Conservation (phyloP, 2,888 invertebrate species). For the Selenia dentaria region DNA sequence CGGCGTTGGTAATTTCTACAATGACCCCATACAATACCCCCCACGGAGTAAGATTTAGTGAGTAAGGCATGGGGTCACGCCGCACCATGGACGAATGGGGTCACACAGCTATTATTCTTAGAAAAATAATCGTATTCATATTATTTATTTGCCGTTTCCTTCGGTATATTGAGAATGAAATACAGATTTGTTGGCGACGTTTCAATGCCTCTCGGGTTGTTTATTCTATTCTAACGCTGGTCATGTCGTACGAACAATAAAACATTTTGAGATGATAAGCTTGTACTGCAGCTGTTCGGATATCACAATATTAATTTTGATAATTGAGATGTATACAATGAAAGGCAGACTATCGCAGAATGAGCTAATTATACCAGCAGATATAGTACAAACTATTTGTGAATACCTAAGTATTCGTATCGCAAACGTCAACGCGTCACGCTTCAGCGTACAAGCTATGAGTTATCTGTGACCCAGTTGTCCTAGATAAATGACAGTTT, state of each 20-base stretch:
- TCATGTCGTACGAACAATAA: conserved; percentile 3
- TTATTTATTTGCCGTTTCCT: conserved; percentile 35
- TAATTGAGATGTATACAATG: too few relatives aligned
- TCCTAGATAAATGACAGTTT: too few relatives aligned
- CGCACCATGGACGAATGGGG: conserved; percentile 7
- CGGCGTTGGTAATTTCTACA: neutral
- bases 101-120: conserved; percentile 30
- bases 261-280: too few relatives aligned
- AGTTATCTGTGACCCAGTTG: too few relatives aligned
- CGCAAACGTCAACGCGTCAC: too few relatives aligned
- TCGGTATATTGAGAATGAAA: conserved; percentile 17
- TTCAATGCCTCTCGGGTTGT: conserved; percentile 17
- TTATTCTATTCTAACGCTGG: conserved; percentile 8
- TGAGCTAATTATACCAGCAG: too few relatives aligned
- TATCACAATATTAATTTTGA: too few relatives aligned
- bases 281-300: too few relatives aligned
- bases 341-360: too few relatives aligned
- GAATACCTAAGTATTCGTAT: too few relatives aligned
- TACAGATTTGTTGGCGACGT: conserved; percentile 19
- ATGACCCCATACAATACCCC: conserved; percentile 29
- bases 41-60: conserved; percentile 31
- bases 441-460: too few relatives aligned
- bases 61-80: conserved; percentile 26
- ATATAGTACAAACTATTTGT: too few relatives aligned
- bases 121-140: conserved; percentile 40